These are phyloP conservation scores for Drosophila antonietae DNA, from an alignment of 2,888 invertebrate species.

Conservation along the genomic window DNA sequence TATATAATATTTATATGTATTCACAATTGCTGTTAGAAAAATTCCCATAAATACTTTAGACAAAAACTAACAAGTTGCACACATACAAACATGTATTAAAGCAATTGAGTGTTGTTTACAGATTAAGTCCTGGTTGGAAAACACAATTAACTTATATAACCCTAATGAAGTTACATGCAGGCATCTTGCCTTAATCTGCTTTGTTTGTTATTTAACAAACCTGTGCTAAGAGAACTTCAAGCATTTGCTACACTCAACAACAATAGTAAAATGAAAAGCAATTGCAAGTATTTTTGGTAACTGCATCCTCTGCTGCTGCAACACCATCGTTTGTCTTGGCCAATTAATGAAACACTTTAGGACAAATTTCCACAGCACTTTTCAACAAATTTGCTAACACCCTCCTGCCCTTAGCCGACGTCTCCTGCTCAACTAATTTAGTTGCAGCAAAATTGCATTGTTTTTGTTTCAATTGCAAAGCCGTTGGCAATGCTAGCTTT, in stretches of 20 bases:
- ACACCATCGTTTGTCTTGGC: constrained; percentile 34
- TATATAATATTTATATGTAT: too few relatives aligned
- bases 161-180: constrained; percentile 5
- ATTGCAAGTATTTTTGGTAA: not conserved
- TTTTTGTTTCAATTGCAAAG: constrained; percentile 50
- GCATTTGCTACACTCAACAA: not conserved
- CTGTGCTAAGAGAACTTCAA: not conserved
- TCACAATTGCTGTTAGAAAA: too few relatives aligned
- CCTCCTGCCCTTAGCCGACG: not conserved
- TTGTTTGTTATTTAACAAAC: constrained; percentile 5
- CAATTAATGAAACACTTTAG: constrained; percentile 64
- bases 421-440: constrained; percentile 54
- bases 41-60: too few relatives aligned
- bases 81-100: not conserved
- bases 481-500: not conserved
- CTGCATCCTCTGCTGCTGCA: not conserved
- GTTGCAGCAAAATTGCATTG: constrained; percentile 66
- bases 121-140: not conserved
- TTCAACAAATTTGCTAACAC: constrained; percentile 48
- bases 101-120: constrained; percentile 1
- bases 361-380: constrained; percentile 55
- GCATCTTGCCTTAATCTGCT: not conserved
- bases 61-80: not conserved
- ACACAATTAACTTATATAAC: not conserved
- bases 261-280: not conserved